Evolutionary conservation across 2,888 invertebrate genomes (phyloP), one percentile per base, ranked within the genome.

Genomic region (Desoria tigrina): DNA sequence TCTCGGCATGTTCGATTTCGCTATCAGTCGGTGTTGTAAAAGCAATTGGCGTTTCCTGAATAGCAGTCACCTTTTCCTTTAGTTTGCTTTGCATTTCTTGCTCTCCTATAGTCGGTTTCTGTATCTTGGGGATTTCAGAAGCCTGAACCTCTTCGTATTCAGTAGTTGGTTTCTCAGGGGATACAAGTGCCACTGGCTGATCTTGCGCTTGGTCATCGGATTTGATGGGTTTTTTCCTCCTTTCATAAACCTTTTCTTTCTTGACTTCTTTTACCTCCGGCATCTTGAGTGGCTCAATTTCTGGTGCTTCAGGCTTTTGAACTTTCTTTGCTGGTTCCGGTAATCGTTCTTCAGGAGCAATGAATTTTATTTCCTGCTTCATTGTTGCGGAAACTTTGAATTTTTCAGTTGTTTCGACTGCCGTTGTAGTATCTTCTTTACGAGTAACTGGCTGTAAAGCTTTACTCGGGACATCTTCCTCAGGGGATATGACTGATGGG

Each of bases 31-130:
- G 49, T 9, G 69, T 72, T 68, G n/a, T 75, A 21, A 45, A 45
- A 6, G 45, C n/a, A 45, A 45, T 45, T 21, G 6, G 45, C n/a
- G 6, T 16, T 45, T 45, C 45, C 9, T 39, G 39, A 11, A 11
- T 39, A 9, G 39, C 39, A 39, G 39, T 16, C 39, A 16, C 39
- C 39, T 39, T 39, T 39, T 39, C 39, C 39, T 39, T 39, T n/a
- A n/a, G n/a, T n/a, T n/a, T n/a, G n/a, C n/a, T n/a, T n/a, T n/a
- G n/a, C n/a, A n/a, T n/a, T n/a, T n/a, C n/a, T n/a, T n/a, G n/a
- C n/a, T n/a, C 11, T 54, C 26, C 37, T 66, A 32, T 0, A 69
- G 63, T 62, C 84, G 79, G 77, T 84, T 85, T 61, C 86, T 78
- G 45, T 9, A 83, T n/a, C n/a, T n/a, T n/a, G n/a, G n/a, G n/a